These are phyloP conservation scores for Plebejus anna DNA, from an alignment of 2,888 invertebrate species.

Conservation along the genomic window DNA sequence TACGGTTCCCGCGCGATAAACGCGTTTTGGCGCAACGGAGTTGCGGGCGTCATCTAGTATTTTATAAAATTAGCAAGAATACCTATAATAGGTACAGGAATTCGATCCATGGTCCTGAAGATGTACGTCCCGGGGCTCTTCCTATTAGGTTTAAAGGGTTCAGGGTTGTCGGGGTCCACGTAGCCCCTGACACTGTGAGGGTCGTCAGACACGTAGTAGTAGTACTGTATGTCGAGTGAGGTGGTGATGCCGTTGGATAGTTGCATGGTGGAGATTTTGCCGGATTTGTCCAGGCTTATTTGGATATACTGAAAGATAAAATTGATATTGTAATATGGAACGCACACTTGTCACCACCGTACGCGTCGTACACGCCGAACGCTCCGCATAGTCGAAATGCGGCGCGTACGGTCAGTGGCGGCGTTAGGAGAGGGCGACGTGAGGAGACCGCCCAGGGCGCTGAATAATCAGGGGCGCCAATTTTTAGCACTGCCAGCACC, in stretches of 20 bases:
- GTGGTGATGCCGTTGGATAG: slow-evolving; percentile 65
- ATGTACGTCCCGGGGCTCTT: slow-evolving; percentile 93
- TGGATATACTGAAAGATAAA: slow-evolving; percentile 55
- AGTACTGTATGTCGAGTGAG: slow-evolving; percentile 73
- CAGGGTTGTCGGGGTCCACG: background rate
- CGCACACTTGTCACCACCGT: too few species aligned
- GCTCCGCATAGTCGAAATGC: too few species aligned
- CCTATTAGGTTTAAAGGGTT: slow-evolving; percentile 46
- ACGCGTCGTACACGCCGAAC: too few species aligned
- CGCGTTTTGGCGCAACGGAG: too few species aligned
- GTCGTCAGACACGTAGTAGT: slow-evolving; percentile 84
- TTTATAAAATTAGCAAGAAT: background rate
- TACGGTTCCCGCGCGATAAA: too few species aligned
- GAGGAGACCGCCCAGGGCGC: too few species aligned
- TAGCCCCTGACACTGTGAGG: slow-evolving; percentile 78
- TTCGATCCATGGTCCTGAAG: slow-evolving; percentile 78
- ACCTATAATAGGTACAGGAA: slow-evolving; percentile 40
- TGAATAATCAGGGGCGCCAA: too few species aligned
- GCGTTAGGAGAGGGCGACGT: too few species aligned
- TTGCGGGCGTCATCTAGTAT: too few species aligned
- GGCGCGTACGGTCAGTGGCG: too few species aligned
- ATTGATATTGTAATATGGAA: background rate
- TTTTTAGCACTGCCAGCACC: too few species aligned
- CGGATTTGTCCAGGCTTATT: slow-evolving; percentile 71
- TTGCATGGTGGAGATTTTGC: slow-evolving; percentile 63